Evolutionary conservation across 2,113 vertebrate species (phyloP), one percentile per base, ranked within the genome.

Genomic region (Lucifuga dentata): DNA sequence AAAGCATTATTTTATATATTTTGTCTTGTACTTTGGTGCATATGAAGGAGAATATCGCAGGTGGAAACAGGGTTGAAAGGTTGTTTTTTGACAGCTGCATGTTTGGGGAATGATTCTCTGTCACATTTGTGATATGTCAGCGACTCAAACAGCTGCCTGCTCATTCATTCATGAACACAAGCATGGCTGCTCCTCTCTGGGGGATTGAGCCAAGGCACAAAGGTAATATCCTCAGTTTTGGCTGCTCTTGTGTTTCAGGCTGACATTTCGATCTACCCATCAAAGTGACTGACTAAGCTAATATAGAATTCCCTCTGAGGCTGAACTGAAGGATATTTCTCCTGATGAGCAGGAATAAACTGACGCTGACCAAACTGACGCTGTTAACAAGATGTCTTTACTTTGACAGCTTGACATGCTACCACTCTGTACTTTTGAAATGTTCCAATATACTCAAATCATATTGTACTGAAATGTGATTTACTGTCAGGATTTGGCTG

Each of bases 121-220:
- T 29, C 17, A 20, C 35, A 21, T 16, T 32, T 23, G 45, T 55
- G 61, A 64, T 51, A 57, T n/a, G 16, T 72, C 38, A 3, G 13
- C 5, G 38, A 40, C 59, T 66, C 21, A 45, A 29, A 68, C 29
- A 78, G 32, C 26, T 38, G 38, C 33, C 40, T 66, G 57, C 60
- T 15, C 38, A 10, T 66, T 62, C 52, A 62, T 63, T 74, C 72
- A 72, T 58, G 80, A 77, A 71, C 50, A 12, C 16, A 2, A 41
- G 41, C 8, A 17, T 33, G 65, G 76, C 51, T 21, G 44, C 52
- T 78, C 10, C 38, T 79, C 75, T 63, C 61, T 9, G 20, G 68
- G 26, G 62, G 72, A 61, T 23, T 1, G 0, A 24, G 16, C 43
- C 0, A 1, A 70, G 66, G 45, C 36, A 11, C 43, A 58, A 12